Evolutionary conservation across 2,113 vertebrate species (phyloP).

Genomic region (Poicephalus meyeri): DNA sequence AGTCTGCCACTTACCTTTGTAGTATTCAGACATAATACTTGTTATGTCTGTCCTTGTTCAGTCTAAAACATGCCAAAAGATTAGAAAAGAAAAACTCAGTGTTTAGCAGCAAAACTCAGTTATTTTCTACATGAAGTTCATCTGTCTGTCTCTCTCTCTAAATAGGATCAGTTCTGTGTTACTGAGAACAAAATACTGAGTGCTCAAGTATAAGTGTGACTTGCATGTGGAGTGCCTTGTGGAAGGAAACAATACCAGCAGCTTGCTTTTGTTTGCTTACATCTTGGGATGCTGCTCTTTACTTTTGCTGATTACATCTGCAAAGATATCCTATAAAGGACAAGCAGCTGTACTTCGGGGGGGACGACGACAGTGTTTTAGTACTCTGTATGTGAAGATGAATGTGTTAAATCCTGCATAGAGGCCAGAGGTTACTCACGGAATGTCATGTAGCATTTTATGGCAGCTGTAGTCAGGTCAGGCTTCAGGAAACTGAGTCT

Average conservation of each 20-base stretch:
- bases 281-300: neutral
- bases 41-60: neutral
- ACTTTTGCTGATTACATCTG: neutral
- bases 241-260: neutral
- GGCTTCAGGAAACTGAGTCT: neutral
- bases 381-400: neutral
- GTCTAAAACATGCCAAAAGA: neutral
- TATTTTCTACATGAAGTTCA: neutral
- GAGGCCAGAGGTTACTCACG: neutral
- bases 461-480: neutral
- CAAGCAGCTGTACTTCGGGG: neutral
- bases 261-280: neutral
- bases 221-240: constrained; percentile 19
- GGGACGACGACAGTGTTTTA: neutral
- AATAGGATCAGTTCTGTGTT: constrained; percentile 13
- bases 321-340: neutral
- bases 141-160: neutral
- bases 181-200: neutral
- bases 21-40: neutral
- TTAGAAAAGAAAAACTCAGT: neutral
- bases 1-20: neutral
- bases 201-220: neutral
- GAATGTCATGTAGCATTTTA: neutral
- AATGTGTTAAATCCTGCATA: neutral
- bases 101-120: neutral